phyloP scores from a whole-genome alignment of 2,797 vertebrate genomes.

The Thalassophryne amazonica region DNA sequence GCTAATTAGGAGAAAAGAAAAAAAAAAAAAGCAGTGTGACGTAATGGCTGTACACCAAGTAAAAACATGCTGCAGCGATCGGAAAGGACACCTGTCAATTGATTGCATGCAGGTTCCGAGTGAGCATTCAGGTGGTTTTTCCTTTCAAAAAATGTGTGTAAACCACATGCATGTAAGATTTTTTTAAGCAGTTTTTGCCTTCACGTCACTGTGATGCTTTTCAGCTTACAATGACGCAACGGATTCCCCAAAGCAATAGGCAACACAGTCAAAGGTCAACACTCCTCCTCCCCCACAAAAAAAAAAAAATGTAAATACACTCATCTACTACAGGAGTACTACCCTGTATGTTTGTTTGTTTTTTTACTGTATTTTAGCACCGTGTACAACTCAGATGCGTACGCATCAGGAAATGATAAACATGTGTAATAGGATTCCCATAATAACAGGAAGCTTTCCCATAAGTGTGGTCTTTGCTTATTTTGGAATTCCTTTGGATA shows the following conservation, averaged over 20 bases:
- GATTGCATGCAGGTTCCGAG: conserved; percentile 3
- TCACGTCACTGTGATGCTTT: conserved; percentile 16
- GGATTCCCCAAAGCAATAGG: conserved; percentile 3
- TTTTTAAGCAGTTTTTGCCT: neutral
- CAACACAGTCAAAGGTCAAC: neutral
- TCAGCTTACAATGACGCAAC: conserved; percentile 15
- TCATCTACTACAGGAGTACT: no score
- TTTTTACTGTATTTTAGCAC: no score
- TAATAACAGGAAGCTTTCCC: neutral
- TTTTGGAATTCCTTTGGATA: neutral
- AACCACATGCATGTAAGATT: no score
- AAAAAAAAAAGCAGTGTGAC: conserved; percentile 7
- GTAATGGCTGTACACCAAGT: conserved; percentile 24
- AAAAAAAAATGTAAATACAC: no score
- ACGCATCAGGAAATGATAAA: no score
- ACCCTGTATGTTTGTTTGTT: no score
- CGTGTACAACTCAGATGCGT: no score
- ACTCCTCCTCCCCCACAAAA: no score
- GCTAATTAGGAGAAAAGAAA: no score
- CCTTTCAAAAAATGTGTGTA: no score
- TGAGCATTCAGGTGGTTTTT: neutral
- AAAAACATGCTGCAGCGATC: conserved; percentile 21
- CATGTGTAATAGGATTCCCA: neutral
- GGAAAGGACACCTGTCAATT: conserved; percentile 18
- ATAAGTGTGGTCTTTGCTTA: neutral